Evolutionary conservation across 2,113 vertebrate species (phyloP).

Genomic region (Pedionomus torquatus): DNA sequence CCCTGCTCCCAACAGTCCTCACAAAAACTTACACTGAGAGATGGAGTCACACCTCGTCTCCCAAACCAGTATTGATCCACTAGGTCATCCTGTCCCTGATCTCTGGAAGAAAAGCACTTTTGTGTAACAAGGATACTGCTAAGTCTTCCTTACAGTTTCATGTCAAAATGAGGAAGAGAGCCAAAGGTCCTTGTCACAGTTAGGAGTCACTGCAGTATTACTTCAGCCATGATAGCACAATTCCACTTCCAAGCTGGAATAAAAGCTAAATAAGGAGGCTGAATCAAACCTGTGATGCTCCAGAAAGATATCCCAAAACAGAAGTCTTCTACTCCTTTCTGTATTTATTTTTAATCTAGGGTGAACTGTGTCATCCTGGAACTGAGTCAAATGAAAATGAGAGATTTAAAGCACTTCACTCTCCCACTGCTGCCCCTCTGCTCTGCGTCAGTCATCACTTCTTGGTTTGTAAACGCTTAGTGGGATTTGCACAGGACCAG

Average conservation of each 20-base stretch:
- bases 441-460: conserved; percentile 56
- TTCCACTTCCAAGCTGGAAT: background rate
- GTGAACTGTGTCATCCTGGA: conserved; percentile 28
- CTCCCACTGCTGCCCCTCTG: conserved; percentile 14
- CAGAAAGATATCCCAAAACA: background rate
- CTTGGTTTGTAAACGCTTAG: conserved; percentile 34
- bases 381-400: conserved; percentile 43
- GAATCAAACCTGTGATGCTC: background rate
- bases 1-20: background rate
- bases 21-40: background rate
- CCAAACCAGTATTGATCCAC: background rate
- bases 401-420: conserved; percentile 25
- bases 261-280: background rate
- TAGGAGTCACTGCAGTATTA: background rate
- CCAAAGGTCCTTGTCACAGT: background rate
- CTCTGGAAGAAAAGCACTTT: background rate
- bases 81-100: background rate
- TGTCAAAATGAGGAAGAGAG: background rate
- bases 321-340: background rate
- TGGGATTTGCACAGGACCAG: conserved; percentile 32
- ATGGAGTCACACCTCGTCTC: background rate
- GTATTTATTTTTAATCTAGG: conserved; percentile 34
- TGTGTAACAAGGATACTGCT: background rate
- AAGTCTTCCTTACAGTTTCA: background rate
- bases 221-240: background rate